phyloP scores from a whole-genome alignment of 2,797 vertebrate species.

The Eulemur albifrons region DNA sequence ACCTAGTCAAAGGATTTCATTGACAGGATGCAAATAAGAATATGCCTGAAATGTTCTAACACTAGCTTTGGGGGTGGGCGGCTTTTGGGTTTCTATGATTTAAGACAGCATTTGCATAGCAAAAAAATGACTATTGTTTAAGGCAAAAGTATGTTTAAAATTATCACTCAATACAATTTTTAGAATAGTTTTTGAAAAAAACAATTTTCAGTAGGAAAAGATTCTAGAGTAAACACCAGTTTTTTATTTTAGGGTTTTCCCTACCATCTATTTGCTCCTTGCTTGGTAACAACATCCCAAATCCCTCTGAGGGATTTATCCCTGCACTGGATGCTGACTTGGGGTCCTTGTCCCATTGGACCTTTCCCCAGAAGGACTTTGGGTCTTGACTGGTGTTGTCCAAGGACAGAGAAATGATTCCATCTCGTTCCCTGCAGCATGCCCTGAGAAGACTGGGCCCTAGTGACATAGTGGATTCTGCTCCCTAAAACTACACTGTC shows the following conservation, averaged over 20 bases:
- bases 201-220: neutral
- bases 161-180: neutral
- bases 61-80: neutral
- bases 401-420: neutral
- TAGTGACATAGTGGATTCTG: neutral
- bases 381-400: neutral
- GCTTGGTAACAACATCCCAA: neutral
- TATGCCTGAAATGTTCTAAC: neutral
- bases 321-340: neutral
- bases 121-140: conserved; percentile 15
- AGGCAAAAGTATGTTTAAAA: neutral
- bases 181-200: neutral
- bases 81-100: neutral
- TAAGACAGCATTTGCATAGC: neutral
- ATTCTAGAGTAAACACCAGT: neutral
- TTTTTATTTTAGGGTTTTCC: neutral
- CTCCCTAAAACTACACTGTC: neutral
- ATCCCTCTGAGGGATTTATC: neutral
- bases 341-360: neutral
- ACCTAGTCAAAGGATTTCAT: conserved; percentile 8
- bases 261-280: neutral
- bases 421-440: neutral
- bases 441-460: neutral
- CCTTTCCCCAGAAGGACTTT: neutral
- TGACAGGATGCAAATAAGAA: neutral